Conservation (phyloP, 2,113 vertebrate species). For the rabbit (Oryctolagus cuniculus) region mOryCun1.1 NC_091442.1:49384501-49385000, state of each 20-base stretch:
- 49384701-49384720: not conserved
- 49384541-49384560: not conserved
- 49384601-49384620: not conserved
- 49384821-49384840: not conserved
- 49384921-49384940: not conserved
- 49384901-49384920: not conserved
- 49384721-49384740: not conserved
- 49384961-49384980: not conserved
- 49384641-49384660: not conserved
- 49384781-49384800: too few species aligned
- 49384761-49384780: not conserved
- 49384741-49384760: not conserved
- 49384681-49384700: not conserved
- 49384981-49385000: not conserved
- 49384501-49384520: not conserved
- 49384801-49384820: not conserved
- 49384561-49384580: not conserved
- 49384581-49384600: not conserved
- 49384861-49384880: not conserved
- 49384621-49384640: not conserved
- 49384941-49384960: not conserved
- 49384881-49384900: not conserved
- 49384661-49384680: not conserved
- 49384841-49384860: not conserved
- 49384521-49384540: not conserved